Evolutionary conservation across 1,140 invertebrate species (phyloP), one percentile per base, ranked within the genome.

Genomic region (Acromyrmex charruanus): DNA sequence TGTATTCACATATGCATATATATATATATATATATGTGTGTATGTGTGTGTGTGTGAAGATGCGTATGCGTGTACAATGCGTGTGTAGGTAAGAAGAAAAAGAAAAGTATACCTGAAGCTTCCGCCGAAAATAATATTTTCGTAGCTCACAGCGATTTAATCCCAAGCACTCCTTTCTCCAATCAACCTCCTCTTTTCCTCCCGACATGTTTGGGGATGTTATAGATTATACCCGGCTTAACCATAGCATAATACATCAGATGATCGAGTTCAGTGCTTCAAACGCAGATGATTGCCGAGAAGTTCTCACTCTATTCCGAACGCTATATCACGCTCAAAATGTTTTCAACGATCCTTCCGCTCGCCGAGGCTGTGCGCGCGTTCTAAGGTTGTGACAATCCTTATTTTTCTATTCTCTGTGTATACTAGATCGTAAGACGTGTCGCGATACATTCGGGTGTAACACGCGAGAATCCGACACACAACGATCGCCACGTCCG

Each of bases 81-180:
- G 86, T 77, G 69, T 61, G 74, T 80, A 88, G 44, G 59, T 81
- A 85, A 74, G 51, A 9, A 51, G 69, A 69, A 28, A 28, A 65
- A 55, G 58, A 72, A n/a, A 18, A 59, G n/a, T 77, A 28, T 85
- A 79, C 69, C 55, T 49, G 63, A 90, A 68, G 77, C 77, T 91
- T 86, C 51, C 68, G 88, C 80, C 85, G 69, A 84, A 91, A 68
- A 51, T 39, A 51, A 91, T 92, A 93, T 92, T 93, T 93, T 93
- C 89, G 82, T 92, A 93, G 84, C 89, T 90, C 86, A 88, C 86
- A 89, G 91, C 91, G 80, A 92, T 89, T 91, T 90, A 92, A 90
- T 66, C 39, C 81, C 39, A 10, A 25, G 66, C 79, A 81, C 66
- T 49, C 14, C 14, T 18, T 28, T 44, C 55, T 44, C 44, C 16